A percentile compares a stretch with the other conserved stretches of the same genome.
Evolutionary conservation across 2,113 vertebrate genomes (phyloP).

Genomic region (Periophthalmus modestus): DNA sequence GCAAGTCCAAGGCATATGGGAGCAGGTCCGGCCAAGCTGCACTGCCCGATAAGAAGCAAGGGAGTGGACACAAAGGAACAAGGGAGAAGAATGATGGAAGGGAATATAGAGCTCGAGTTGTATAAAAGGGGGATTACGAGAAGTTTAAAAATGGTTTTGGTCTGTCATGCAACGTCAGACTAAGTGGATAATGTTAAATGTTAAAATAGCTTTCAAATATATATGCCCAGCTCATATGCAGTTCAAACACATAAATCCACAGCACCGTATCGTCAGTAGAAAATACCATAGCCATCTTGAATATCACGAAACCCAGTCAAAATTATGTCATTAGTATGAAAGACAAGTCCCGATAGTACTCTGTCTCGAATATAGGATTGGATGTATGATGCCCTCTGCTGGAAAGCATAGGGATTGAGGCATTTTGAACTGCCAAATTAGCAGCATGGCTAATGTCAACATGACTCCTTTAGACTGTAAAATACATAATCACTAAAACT

Average conservation of each 20-base stretch:
- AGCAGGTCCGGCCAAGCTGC: conserved; percentile 76
- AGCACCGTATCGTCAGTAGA: too few species aligned
- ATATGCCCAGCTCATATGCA: neutral
- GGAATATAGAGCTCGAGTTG: neutral
- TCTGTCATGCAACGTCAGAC: neutral
- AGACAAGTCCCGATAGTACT: neutral
- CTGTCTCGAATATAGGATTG: neutral
- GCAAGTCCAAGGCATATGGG: conserved; percentile 75
- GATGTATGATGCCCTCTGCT: neutral
- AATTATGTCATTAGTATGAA: neutral
- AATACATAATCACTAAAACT: too few species aligned
- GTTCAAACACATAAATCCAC: too few species aligned
- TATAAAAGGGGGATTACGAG: neutral
- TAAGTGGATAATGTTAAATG: neutral
- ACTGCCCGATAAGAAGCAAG: conserved; percentile 74
- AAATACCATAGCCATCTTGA: too few species aligned
- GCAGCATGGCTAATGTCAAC: neutral
- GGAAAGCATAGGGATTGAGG: neutral
- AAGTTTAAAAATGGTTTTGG: neutral
- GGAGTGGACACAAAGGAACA: conserved; percentile 29
- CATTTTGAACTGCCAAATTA: neutral
- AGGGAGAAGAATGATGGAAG: conserved; percentile 17
- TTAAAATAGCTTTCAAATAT: too few species aligned
- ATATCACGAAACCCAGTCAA: too few species aligned
- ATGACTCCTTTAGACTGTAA: neutral